Evolutionary conservation across 2,888 invertebrate species (phyloP).

Genomic region (Orgyia antiqua): DNA sequence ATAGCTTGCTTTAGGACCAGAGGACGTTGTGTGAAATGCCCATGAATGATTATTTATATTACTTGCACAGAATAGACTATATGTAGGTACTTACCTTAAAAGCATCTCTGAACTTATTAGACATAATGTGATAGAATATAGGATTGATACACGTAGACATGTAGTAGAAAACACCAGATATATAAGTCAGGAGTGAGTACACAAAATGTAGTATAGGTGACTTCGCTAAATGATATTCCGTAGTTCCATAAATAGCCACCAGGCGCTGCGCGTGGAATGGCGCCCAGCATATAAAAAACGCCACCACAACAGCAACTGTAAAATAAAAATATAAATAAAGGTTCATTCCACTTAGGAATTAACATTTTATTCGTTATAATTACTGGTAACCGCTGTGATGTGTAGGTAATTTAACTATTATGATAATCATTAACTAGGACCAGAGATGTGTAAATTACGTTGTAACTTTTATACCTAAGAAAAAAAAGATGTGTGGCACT

Average conservation of each 20-base stretch:
- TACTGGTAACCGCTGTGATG: neutral
- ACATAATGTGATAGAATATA: conserved; percentile 95
- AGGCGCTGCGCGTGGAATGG: conserved; percentile 96
- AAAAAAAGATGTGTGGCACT: too few relatives aligned
- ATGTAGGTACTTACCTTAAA: conserved; percentile 92
- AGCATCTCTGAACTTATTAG: conserved; percentile 94
- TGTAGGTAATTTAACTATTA: too few relatives aligned
- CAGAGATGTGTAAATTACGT: too few relatives aligned
- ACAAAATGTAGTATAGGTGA: conserved; percentile 71
- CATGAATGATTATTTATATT: too few relatives aligned
- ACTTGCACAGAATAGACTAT: too few relatives aligned
- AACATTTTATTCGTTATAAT: too few relatives aligned
- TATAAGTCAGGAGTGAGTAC: conserved; percentile 85
- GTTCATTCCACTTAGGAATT: neutral
- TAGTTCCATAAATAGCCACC: conserved; percentile 84
- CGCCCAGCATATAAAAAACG: conserved; percentile 93
- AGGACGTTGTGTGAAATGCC: too few relatives aligned
- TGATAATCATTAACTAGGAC: too few relatives aligned
- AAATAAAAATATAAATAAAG: conserved; percentile 1
- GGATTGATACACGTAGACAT: conserved; percentile 96
- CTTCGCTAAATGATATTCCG: conserved; percentile 54
- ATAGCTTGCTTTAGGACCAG: too few relatives aligned
- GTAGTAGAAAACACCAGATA: conserved; percentile 94
- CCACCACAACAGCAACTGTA: conserved; percentile 92
- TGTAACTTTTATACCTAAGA: too few relatives aligned